Base-by-base conservation (phyloP, 2,888 invertebrate genomes). In the Tubulanus polymorphus region DNA sequence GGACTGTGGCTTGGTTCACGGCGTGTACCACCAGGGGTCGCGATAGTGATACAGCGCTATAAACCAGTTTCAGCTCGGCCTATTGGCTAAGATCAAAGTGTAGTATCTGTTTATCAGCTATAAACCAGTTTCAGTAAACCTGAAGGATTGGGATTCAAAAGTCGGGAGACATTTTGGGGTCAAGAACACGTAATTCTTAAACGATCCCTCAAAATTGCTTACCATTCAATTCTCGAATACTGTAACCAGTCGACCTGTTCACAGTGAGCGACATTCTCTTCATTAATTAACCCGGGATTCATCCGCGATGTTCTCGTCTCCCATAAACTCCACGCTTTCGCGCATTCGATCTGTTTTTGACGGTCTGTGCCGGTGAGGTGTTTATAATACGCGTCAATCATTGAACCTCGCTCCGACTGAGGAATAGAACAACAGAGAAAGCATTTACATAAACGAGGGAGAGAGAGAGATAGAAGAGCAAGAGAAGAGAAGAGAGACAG, bases 191-290 rank as follows among this genome's bases (percentile, higher is more conserved):
- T n/a, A n/a, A n/a, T n/a, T n/a, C n/a, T n/a, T n/a, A n/a, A n/a
- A n/a, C n/a, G n/a, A n/a, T n/a, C n/a, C n/a, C n/a, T n/a, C n/a
- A n/a, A n/a, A n/a, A n/a, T n/a, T n/a, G n/a, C 55, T 56, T 55
- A 67, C 73, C 73, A 66, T 60, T 74, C 75, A 54, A 74, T 73
- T 18, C 74, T 63, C 28, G 75, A 72, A 65, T 72, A 73, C 20
- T 71, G 62, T 3, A 70, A 63, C 71, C 73, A 74, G 1, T 51
- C 49, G 47, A 71, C 72, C 25, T 52, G 57, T 12, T 71, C 70
- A 2, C 66, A 63, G 20, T 59, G 56, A 15, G 56, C 52, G 1
- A 72, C 18, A 27, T 66, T 58, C 5, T 65, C 60, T 1, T 62
- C 60, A 55, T 75, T 73, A 5, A 66, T 23, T 35, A 52, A 55